Base-by-base conservation (phyloP, 2,888 invertebrate genomes). In the Osmoderma eremita region DNA sequence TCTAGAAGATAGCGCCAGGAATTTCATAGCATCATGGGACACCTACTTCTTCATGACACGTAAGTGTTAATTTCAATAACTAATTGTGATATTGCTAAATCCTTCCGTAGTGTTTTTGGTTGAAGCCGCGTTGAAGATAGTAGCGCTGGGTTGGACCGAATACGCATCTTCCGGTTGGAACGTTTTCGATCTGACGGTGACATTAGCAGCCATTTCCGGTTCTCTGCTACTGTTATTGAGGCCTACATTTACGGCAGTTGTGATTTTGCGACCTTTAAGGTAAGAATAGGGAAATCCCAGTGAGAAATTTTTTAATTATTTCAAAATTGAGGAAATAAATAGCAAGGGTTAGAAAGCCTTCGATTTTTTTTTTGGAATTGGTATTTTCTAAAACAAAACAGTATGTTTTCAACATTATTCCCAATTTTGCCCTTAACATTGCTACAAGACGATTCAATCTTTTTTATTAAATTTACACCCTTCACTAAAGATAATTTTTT, bases 121-220 rank as follows among this genome's bases (percentile, higher is more conserved):
- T 1, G 95, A 95, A 83, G 91, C 91, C 0, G 78, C 86, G 0
- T 82, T 92, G 1, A 91, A 92, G 75, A 87, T 93, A 73, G 83
- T 92, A 76, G 92, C 91, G 0, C 82, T 90, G 39, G 94, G 94
- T 1, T 85, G 90, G 72, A 78, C 82, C 2, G 86, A 87, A 68
- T 94, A 94, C 78, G 86, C 93, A 68, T 88, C 88, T 70, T 91
- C 91, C 45, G 93, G 93, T 0, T 95, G 95, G 95, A 94, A 95
- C 80, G 86, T 91, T 73, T 94, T 90, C 79, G 94, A 93, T 79
- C 80, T 92, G 53, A 84, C 87, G 63, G 90, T 90, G 3, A 91
- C 92, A 0, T 75, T 91, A 70, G 84, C 88, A 71, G 89, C 90
- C 0, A 78, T 91, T 4, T 81, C 89, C 68, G 92, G 92, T 0